Evolutionary conservation across 2,888 invertebrate species (phyloP).

Genomic region (Itoplectis maculator): DNA sequence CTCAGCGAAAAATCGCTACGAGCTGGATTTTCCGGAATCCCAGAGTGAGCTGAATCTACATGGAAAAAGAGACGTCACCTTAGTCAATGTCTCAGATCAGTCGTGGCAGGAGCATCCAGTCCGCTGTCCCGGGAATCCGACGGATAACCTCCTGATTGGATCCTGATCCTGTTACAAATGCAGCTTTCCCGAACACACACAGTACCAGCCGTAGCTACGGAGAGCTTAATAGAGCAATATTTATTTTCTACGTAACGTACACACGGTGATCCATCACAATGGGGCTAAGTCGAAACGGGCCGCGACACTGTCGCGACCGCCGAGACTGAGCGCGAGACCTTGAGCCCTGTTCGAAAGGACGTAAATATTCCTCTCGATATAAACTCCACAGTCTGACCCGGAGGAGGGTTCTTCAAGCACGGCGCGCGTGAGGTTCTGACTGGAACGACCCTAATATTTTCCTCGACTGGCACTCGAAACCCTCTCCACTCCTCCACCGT

Average conservation of each 20-base stretch:
- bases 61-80: conserved; percentile 1
- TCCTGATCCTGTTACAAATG: conserved; percentile 11
- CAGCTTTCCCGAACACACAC: neutral
- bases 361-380: conserved; percentile 59
- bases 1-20: neutral
- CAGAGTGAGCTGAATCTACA: conserved; percentile 4
- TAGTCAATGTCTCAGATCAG: neutral
- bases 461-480: conserved; percentile 71
- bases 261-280: conserved; percentile 41
- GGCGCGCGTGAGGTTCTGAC: conserved; percentile 8
- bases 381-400: conserved; percentile 17
- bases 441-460: conserved; percentile 75
- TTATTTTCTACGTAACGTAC: conserved; percentile 44
- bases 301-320: conserved; percentile 41
- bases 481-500: conserved; percentile 42
- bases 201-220: neutral
- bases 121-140: conserved; percentile 7
- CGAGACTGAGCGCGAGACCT: conserved; percentile 30
- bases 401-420: conserved; percentile 41
- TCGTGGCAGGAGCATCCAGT: neutral
- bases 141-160: conserved; percentile 13
- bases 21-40: neutral
- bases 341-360: neutral
- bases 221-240: conserved; percentile 10
- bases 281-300: conserved; percentile 5